Evolutionary conservation across 1,140 invertebrate genomes (phyloP).

Genomic region (Frieseomelitta varia): DNA sequence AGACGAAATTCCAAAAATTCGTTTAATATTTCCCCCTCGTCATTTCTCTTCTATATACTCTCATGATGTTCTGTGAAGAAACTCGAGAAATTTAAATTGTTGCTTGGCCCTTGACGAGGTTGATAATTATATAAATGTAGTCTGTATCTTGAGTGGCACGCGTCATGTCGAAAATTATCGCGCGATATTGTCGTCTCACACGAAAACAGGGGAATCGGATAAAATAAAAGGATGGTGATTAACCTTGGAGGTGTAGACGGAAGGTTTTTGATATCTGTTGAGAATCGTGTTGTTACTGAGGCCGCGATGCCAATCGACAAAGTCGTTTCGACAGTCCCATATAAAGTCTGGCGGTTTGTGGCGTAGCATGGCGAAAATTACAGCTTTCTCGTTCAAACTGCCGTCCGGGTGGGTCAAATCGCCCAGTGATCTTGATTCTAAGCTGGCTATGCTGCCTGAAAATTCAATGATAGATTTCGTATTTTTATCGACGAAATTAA

Average conservation of each 20-base stretch:
- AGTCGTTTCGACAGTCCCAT: slow-evolving; percentile 78
- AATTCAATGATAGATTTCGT: background rate
- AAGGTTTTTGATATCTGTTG: slow-evolving; percentile 74
- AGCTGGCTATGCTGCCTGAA: slow-evolving; percentile 66
- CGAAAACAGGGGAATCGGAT: too few species aligned
- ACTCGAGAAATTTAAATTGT: too few species aligned
- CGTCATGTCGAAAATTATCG: too few species aligned
- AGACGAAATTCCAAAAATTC: too few species aligned
- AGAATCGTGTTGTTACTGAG: slow-evolving; percentile 68
- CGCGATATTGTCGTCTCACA: too few species aligned
- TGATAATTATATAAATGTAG: too few species aligned
- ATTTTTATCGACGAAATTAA: too few species aligned
- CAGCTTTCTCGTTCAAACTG: slow-evolving; percentile 71
- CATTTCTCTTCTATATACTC: too few species aligned
- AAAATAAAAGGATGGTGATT: background rate
- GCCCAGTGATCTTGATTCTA: slow-evolving; percentile 72
- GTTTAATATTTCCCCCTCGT: too few species aligned
- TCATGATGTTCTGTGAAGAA: too few species aligned
- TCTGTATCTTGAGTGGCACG: background rate
- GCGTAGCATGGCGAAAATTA: slow-evolving; percentile 71
- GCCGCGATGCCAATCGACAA: slow-evolving; percentile 73
- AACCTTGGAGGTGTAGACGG: slow-evolving; percentile 79
- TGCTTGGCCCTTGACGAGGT: too few species aligned
- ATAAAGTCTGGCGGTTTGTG: slow-evolving; percentile 74
- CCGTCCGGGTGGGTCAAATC: slow-evolving; percentile 70